A percentile compares a stretch with the other conserved stretches of the same genome.
These are phyloP conservation scores for Epinephelus coioides DNA, from an alignment of 2,797 vertebrate genomes.

Conservation along the genomic window DNA sequence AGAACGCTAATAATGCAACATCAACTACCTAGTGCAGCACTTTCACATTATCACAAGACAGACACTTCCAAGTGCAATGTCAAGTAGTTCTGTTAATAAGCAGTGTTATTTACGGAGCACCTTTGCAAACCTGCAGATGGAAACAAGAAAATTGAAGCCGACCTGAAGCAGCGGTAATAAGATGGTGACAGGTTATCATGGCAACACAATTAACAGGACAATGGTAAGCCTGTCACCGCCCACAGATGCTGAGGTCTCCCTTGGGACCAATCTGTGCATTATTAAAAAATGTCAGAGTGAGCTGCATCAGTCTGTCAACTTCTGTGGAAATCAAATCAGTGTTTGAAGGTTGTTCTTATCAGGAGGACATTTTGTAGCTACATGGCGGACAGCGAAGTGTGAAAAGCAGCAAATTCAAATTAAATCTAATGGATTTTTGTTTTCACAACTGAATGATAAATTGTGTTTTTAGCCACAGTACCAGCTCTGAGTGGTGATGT, in stretches of 20 bases:
- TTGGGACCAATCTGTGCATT: not conserved
- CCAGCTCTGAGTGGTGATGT: not conserved
- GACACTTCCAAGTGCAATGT: constrained; percentile 29
- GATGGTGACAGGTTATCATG: constrained; percentile 19
- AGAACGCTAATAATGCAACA: not conserved
- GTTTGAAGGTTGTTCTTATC: not conserved
- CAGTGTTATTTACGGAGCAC: constrained; percentile 12
- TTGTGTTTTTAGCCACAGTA: not conserved
- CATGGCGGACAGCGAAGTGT: not conserved
- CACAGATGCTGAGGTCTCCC: constrained; percentile 1
- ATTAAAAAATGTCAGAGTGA: constrained; percentile 17
- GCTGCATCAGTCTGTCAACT: not conserved
- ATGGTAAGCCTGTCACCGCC: constrained; percentile 5
- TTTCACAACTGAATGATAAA: not conserved
- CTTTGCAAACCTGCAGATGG: constrained; percentile 23
- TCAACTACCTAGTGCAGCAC: not conserved
- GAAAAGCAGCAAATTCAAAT: not conserved
- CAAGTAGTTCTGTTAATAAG: constrained; percentile 40
- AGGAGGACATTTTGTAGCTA: not conserved
- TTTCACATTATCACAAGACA: constrained; percentile 16
- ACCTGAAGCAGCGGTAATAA: constrained; percentile 27
- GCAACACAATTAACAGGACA: constrained; percentile 28
- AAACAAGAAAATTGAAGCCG: constrained; percentile 32
- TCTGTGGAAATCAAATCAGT: constrained; percentile 1
- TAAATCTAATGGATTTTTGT: not conserved